phyloP scores from a whole-genome alignment of 2,113 vertebrate genomes.

The Phocoena phocoena region DNA sequence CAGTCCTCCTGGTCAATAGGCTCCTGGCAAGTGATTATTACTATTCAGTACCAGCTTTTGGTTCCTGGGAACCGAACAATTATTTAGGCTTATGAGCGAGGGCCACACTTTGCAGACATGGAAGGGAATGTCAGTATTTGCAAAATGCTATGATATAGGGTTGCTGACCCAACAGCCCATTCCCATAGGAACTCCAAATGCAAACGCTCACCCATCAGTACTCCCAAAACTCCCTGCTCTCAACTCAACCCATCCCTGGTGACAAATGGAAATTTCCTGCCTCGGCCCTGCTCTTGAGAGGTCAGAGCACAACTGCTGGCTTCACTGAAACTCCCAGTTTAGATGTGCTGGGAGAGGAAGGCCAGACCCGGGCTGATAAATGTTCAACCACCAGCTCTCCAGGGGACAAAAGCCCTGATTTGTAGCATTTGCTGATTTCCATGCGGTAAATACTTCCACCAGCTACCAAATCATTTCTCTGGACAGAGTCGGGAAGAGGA shows the following conservation, averaged over 20 bases:
- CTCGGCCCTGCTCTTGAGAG: background rate
- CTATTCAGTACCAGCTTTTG: conserved; percentile 64
- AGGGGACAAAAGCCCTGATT: background rate
- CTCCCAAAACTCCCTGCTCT: background rate
- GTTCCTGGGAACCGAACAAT: conserved; percentile 57
- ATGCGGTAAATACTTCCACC: conserved; percentile 4
- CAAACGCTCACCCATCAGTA: conserved; percentile 30
- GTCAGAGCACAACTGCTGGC: background rate
- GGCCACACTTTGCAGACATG: background rate
- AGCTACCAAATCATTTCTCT: background rate
- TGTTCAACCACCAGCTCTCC: conserved; percentile 5
- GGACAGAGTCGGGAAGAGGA: background rate
- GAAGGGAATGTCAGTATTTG: conserved; percentile 40
- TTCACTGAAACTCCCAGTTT: background rate
- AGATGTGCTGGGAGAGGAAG: background rate
- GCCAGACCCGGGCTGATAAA: background rate
- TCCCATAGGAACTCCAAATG: conserved; percentile 39
- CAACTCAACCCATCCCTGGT: background rate
- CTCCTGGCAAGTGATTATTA: conserved; percentile 69
- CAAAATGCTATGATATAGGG: conserved; percentile 44
- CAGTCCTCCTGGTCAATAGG: conserved; percentile 50
- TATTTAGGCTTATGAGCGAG: background rate
- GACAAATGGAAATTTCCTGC: conserved; percentile 34
- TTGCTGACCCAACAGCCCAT: conserved; percentile 25
- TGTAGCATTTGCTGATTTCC: conserved; percentile 36